Conservation (phyloP, 2,888 invertebrate species). For the Nemurella pictetii region DNA sequence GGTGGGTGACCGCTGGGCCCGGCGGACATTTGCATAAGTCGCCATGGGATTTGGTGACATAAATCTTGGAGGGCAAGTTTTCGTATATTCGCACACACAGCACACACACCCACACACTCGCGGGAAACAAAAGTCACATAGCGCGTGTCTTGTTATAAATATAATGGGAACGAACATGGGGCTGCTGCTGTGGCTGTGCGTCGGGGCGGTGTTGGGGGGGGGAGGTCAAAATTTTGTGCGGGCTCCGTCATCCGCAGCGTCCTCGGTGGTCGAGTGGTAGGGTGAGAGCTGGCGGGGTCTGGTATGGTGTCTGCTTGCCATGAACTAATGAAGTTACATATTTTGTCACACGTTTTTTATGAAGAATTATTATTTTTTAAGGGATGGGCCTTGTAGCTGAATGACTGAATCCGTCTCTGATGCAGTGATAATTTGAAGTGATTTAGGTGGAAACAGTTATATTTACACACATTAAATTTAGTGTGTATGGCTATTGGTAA, state of each 20-base stretch:
- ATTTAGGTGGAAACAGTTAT: too few relatives aligned
- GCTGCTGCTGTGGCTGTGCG: not conserved
- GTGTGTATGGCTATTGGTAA: too few relatives aligned
- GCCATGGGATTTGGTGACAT: constrained; percentile 14
- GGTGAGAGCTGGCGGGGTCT: too few relatives aligned
- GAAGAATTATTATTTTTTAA: too few relatives aligned
- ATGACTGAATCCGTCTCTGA: too few relatives aligned
- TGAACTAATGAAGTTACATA: not conserved
- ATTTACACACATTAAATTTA: too few relatives aligned
- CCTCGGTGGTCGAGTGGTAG: not conserved
- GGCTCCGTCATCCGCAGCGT: not conserved
- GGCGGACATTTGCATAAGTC: constrained; percentile 27
- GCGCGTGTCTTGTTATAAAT: not conserved
- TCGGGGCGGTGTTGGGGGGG: too few relatives aligned
- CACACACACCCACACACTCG: not conserved
- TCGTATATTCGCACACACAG: not conserved
- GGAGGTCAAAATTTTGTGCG: not conserved
- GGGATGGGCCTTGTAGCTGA: too few relatives aligned
- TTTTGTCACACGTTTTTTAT: not conserved
- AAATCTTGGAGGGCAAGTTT: constrained; percentile 13
- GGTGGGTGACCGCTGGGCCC: constrained; percentile 7
- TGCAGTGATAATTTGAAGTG: too few relatives aligned
- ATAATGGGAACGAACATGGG: not conserved
- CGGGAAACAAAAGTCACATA: not conserved
- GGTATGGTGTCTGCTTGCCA: too few relatives aligned